Conservation (phyloP, 1,140 invertebrate species). For the Marisa cornuarietis region DNA sequence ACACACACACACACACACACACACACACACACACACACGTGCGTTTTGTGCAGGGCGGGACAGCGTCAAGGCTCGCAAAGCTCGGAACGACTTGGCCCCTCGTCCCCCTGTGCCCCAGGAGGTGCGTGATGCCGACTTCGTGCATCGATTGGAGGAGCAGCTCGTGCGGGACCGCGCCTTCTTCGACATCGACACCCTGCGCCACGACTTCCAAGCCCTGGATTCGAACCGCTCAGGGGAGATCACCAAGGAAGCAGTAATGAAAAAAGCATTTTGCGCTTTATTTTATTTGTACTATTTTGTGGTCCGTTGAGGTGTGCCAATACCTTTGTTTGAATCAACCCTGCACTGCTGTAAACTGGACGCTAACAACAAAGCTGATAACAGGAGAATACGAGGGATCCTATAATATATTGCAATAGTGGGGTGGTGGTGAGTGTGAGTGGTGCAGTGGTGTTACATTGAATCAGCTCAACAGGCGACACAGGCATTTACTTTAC, state of each 20-base stretch:
- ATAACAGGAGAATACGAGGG: too few species aligned
- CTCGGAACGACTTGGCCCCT: conserved; percentile 39
- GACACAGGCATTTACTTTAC: too few species aligned
- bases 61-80: conserved; percentile 51
- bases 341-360: too few species aligned
- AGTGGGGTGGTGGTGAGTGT: too few species aligned
- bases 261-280: conserved; percentile 32
- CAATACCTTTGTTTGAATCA: too few species aligned
- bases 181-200: conserved; percentile 45
- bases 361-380: too few species aligned
- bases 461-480: too few species aligned
- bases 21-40: background rate
- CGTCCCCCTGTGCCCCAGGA: conserved; percentile 38
- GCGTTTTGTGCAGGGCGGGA: conserved; percentile 47
- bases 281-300: conserved; percentile 1
- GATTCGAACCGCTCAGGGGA: conserved; percentile 21
- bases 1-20: background rate
- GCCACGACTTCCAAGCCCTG: conserved; percentile 17
- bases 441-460: too few species aligned
- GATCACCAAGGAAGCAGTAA: conserved; percentile 25
- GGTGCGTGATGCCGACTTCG: conserved; percentile 47
- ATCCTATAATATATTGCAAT: too few species aligned
- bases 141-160: conserved; percentile 36
- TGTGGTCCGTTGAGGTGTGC: background rate
- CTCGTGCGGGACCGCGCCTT: conserved; percentile 39